Evolutionary conservation across 1,140 invertebrate genomes (phyloP).

Genomic region (Eueides isabella): DNA sequence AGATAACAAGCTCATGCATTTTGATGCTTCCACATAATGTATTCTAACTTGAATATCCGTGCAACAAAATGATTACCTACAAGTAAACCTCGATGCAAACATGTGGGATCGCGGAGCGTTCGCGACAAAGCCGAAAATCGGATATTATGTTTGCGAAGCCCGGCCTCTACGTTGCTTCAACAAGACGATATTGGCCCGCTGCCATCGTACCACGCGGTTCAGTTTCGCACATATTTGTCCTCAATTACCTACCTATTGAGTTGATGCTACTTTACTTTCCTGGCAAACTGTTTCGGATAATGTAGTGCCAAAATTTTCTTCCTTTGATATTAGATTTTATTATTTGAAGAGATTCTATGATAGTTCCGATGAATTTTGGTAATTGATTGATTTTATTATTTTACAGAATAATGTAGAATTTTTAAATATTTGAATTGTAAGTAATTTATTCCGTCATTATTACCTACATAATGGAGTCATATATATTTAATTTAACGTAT

Average conservation of each 20-base stretch:
- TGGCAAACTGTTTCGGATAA: conserved; percentile 6
- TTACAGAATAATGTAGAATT: background rate
- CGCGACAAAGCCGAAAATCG: conserved; percentile 44
- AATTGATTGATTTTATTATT: too few relatives aligned
- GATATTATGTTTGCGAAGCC: conserved; percentile 43
- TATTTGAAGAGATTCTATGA: background rate
- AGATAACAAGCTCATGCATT: background rate
- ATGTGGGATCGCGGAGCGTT: conserved; percentile 24
- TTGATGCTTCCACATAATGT: background rate
- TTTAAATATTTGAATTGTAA: too few relatives aligned
- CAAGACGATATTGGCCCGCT: conserved; percentile 39
- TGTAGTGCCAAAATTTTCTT: conserved; percentile 20
- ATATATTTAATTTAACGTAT: too few relatives aligned
- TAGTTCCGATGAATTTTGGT: background rate
- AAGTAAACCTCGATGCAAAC: conserved; percentile 26
- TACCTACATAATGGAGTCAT: too few relatives aligned
- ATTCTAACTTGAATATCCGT: conserved; percentile 20
- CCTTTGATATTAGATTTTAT: background rate
- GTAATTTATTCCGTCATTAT: too few relatives aligned
- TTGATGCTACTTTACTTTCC: conserved; percentile 36
- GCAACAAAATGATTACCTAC: conserved; percentile 24
- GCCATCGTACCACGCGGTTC: conserved; percentile 39
- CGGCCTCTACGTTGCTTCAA: conserved; percentile 26
- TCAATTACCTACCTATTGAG: conserved; percentile 44
- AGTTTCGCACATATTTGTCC: conserved; percentile 45